A percentile compares a stretch with the other conserved stretches of the same genome.
Conservation (phyloP, 2,113 vertebrate genomes). For the Lathamus discolor region DNA sequence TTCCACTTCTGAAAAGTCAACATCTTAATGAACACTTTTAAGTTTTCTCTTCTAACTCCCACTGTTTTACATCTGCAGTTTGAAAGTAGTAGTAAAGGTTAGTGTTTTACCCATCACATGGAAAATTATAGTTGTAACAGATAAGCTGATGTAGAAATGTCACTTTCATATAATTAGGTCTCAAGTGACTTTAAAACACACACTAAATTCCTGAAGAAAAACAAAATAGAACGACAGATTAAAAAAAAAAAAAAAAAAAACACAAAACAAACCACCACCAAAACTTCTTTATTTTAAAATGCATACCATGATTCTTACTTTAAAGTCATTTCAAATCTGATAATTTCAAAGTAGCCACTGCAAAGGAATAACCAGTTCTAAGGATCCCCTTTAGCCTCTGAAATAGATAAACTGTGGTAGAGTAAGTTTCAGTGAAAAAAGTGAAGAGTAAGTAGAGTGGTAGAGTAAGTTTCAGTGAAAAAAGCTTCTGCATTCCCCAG, state of each 20-base stretch:
- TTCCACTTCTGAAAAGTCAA: background rate
- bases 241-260: background rate
- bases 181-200: background rate
- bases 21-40: constrained; percentile 35
- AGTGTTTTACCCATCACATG: background rate
- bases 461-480: background rate
- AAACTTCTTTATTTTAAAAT: background rate
- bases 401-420: background rate
- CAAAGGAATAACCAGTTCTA: background rate
- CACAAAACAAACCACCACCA: background rate
- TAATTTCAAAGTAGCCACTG: background rate
- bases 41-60: background rate
- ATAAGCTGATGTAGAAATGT: background rate
- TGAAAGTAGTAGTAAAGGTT: background rate
- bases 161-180: constrained; percentile 12
- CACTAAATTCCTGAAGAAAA: background rate
- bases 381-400: background rate
- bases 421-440: background rate
- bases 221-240: background rate
- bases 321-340: background rate
- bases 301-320: background rate
- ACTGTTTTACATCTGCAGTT: background rate
- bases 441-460: too few species aligned
- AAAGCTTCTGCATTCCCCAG: background rate
- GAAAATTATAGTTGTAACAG: background rate